These are phyloP conservation scores for Meandrusa payeni DNA, from an alignment of 2,888 invertebrate genomes.

Conservation along the genomic window DNA sequence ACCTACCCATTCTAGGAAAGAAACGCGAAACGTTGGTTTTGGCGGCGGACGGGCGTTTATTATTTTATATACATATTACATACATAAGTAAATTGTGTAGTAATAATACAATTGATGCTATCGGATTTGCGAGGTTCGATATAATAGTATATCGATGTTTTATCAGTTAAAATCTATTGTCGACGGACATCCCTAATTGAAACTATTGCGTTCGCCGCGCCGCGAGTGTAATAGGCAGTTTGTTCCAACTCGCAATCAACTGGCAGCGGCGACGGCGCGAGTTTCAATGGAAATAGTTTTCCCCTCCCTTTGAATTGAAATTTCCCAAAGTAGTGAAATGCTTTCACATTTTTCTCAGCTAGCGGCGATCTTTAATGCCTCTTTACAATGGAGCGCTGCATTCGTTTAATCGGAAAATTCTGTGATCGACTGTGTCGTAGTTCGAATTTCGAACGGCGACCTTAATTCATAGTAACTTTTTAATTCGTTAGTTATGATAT, in stretches of 20 bases:
- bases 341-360: slow-evolving; percentile 1
- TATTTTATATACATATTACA: too few species aligned
- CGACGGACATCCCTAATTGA: too few species aligned
- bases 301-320: slow-evolving; percentile 10
- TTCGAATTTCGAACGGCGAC: too few species aligned
- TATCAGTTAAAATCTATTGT: too few species aligned
- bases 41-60: slow-evolving; percentile 42
- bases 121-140: too few species aligned
- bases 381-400: not conserved
- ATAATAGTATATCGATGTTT: too few species aligned
- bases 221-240: slow-evolving; percentile 15
- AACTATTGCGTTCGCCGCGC: slow-evolving; percentile 1
- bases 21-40: slow-evolving; percentile 36
- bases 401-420: not conserved
- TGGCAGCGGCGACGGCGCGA: slow-evolving; percentile 9
- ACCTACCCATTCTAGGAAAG: slow-evolving; percentile 39
- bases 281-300: slow-evolving; percentile 21
- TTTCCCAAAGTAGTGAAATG: slow-evolving; percentile 9
- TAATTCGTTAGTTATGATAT: too few species aligned
- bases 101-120: too few species aligned
- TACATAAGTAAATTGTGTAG: too few species aligned
- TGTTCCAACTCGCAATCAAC: slow-evolving; percentile 20
- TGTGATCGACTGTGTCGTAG: too few species aligned
- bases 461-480: too few species aligned
- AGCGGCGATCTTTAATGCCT: not conserved